These are phyloP conservation scores for Hesperia comma DNA, from an alignment of 2,888 invertebrate species.

Conservation along the genomic window DNA sequence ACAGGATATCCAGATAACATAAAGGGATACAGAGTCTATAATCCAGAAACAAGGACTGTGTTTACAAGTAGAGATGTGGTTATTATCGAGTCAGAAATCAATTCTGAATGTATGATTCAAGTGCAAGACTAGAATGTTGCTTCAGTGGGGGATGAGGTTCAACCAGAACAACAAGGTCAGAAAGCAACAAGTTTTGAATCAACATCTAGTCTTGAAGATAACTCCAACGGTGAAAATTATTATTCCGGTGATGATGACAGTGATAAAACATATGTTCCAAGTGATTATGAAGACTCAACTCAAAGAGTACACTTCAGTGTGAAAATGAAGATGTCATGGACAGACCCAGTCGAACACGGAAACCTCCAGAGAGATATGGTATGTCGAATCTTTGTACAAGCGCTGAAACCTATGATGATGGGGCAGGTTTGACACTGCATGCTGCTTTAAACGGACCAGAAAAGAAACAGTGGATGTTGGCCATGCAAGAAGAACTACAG, in stretches of 20 bases:
- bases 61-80: slow-evolving; percentile 24
- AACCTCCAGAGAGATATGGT: slow-evolving; percentile 28
- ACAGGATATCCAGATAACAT: slow-evolving; percentile 1
- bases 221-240: slow-evolving; percentile 12
- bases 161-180: slow-evolving; percentile 1
- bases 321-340: not conserved
- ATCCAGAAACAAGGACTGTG: slow-evolving; percentile 5
- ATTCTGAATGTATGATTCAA: slow-evolving; percentile 25
- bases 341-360: slow-evolving; percentile 16
- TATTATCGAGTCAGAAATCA: slow-evolving; percentile 19
- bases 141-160: slow-evolving; percentile 25
- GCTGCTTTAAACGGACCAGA: slow-evolving; percentile 33
- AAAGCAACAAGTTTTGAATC: slow-evolving; percentile 15
- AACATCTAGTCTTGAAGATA: slow-evolving; percentile 13
- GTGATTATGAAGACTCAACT: slow-evolving; percentile 24
- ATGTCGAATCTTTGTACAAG: no score
- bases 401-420: no score
- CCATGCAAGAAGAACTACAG: slow-evolving; percentile 39
- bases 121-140: slow-evolving; percentile 29
- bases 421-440: no score
- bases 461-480: slow-evolving; percentile 24
- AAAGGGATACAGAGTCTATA: slow-evolving; percentile 15
- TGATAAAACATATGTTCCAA: slow-evolving; percentile 22
- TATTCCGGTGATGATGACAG: slow-evolving; percentile 2
- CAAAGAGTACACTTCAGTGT: slow-evolving; percentile 9